Percentiles rank a stretch among this genome's conserved stretches.
Conservation (phyloP, 2,797 vertebrate genomes). For the Dallia pectoralis region DNA sequence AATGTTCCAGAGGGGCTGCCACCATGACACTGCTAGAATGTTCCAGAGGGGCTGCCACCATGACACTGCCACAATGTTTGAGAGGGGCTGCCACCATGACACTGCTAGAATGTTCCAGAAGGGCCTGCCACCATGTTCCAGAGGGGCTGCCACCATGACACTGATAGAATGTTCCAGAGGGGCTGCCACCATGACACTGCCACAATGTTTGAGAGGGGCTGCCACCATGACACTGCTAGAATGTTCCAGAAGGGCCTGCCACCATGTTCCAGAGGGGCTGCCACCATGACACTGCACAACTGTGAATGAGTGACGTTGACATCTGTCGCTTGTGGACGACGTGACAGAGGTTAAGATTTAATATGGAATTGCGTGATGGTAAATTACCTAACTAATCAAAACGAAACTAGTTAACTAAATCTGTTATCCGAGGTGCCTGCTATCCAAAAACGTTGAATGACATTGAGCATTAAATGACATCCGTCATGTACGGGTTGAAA, state of each 20-base stretch:
- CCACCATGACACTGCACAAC: conserved; percentile 63
- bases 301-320: background rate
- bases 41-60: too few species aligned
- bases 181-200: conserved; percentile 56
- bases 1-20: conserved; percentile 13
- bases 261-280: conserved; percentile 2
- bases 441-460: background rate
- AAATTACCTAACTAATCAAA: background rate
- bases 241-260: too few species aligned
- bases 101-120: too few species aligned
- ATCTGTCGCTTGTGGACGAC: background rate
- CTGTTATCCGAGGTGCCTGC: background rate
- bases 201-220: too few species aligned
- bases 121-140: too few species aligned
- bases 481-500: conserved; percentile 9
- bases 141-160: conserved; percentile 15
- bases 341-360: background rate
- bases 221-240: conserved; percentile 5
- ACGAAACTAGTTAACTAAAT: background rate
- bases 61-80: background rate
- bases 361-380: too few species aligned
- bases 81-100: conserved; percentile 49
- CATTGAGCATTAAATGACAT: background rate
- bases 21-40: too few species aligned
- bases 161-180: background rate